These are phyloP conservation scores for Rhinoderma darwinii DNA, from an alignment of 2,113 vertebrate genomes.

Conservation along the genomic window DNA sequence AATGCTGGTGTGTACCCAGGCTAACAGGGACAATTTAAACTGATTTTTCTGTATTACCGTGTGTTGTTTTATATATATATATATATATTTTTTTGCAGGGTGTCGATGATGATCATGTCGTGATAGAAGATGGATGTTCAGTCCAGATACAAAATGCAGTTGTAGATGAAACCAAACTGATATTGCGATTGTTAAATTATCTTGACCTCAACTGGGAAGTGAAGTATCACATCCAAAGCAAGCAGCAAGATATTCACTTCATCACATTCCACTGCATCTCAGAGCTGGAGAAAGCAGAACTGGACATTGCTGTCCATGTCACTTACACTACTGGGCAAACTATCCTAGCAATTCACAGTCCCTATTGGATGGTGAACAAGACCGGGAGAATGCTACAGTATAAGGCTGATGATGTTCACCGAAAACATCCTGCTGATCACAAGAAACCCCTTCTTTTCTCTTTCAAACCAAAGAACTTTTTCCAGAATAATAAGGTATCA, in stretches of 20 bases:
- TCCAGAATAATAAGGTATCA: slow-evolving; percentile 92
- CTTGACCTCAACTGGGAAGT: slow-evolving; percentile 88
- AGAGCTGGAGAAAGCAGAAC: slow-evolving; percentile 78
- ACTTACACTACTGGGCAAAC: slow-evolving; percentile 85
- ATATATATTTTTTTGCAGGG: slow-evolving; percentile 72
- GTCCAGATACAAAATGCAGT: slow-evolving; percentile 88
- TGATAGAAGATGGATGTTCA: slow-evolving; percentile 83
- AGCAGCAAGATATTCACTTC: slow-evolving; percentile 90
- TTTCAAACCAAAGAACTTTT: slow-evolving; percentile 92
- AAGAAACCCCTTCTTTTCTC: slow-evolving; percentile 94
- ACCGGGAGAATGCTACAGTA: slow-evolving; percentile 92
- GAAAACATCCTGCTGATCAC: slow-evolving; percentile 91
- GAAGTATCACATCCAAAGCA: slow-evolving; percentile 78
- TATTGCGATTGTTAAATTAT: slow-evolving; percentile 85
- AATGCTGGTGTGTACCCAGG: no score
- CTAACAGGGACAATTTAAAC: neutral
- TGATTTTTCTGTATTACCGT: neutral
- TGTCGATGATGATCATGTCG: slow-evolving; percentile 67
- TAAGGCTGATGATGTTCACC: slow-evolving; percentile 95
- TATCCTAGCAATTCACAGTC: slow-evolving; percentile 86
- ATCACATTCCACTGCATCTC: slow-evolving; percentile 81
- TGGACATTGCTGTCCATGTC: slow-evolving; percentile 90
- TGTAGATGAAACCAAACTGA: slow-evolving; percentile 81
- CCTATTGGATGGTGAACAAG: slow-evolving; percentile 98
- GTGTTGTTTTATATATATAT: neutral